Evolutionary conservation across 2,888 invertebrate species (phyloP), one percentile per base, ranked within the genome.

Genomic region (Cenopis cana): DNA sequence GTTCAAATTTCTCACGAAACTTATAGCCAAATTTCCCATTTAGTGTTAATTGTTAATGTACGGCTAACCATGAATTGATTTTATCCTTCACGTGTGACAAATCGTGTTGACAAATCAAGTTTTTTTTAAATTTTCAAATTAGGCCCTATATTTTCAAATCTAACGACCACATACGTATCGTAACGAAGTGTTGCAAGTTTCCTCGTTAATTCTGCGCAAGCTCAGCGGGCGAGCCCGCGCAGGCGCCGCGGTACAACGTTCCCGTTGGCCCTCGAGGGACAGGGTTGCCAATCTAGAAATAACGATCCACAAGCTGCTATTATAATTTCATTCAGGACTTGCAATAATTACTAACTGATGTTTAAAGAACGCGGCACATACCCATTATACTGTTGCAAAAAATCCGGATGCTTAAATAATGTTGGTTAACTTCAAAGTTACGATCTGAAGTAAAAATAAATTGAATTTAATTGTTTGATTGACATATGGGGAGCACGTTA

Each of bases 261-360:
- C 85, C 84, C 81, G 89, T 88, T 87, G 91, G 89, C 89, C 89
- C 86, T 80, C 83, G 76, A 89, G 91, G 89, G 87, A 86, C 89
- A 89, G 87, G 88, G 89, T 86, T 91, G 91, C 89, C 91, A 89
- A 88, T 87, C 87, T 85, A 85, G 86, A 84, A 89, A 87, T 88
- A 89, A 90, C 83, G 79, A 87, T 78, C 81, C 81, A 83, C 81
- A 79, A 79, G 80, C 86, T 75, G 79, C 85, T 81, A 89, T 89
- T 88, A 89, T 86, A 88, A 88, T 88, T 89, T 88, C 89, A 91
- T 90, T 89, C 85, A 85, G 79, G 83, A 82, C 82, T 81, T 69
- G 81, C 82, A 81, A 85, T 88, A 88, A 88, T 86, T 85, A 81
- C 81, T 74, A 75, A 80, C 78, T 80, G 79, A 81, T 79, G 76